Conservation (phyloP, 1,140 invertebrate genomes). For the Drosophila nigromelanica region DNA sequence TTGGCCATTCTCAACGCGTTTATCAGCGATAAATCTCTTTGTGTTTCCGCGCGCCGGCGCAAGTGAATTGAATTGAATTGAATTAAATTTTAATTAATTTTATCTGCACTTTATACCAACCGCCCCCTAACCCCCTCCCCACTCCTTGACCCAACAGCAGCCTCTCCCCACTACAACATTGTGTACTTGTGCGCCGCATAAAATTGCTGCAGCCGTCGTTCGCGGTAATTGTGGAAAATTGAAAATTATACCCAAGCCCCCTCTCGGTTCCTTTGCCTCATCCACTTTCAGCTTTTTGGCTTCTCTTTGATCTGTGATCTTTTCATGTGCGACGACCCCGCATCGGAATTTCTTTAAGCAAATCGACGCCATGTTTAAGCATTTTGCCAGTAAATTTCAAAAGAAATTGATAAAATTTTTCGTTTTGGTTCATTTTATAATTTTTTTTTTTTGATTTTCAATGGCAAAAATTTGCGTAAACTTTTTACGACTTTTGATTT, state of each 20-base stretch:
- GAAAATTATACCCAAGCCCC: constrained; percentile 56
- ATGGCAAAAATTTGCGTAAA: constrained; percentile 66
- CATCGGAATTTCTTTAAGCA: constrained; percentile 80
- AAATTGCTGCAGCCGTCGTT: constrained; percentile 50
- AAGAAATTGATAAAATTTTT: constrained; percentile 77
- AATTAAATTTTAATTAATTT: constrained; percentile 84
- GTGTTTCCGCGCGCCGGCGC: constrained; percentile 73
- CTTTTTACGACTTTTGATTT: constrained; percentile 69
- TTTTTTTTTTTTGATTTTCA: constrained; percentile 35
- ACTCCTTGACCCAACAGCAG: not conserved
- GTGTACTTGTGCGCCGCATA: constrained; percentile 32
- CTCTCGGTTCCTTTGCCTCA: not conserved
- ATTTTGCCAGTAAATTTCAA: constrained; percentile 83
- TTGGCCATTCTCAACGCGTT: constrained; percentile 78
- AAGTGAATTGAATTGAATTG: constrained; percentile 77
- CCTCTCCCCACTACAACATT: constrained; percentile 8
- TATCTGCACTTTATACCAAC: constrained; percentile 73
- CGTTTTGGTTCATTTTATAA: constrained; percentile 51
- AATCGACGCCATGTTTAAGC: constrained; percentile 81
- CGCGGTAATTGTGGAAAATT: constrained; percentile 78
- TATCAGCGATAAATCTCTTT: constrained; percentile 83
- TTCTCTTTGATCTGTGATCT: constrained; percentile 71
- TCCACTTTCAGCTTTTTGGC: constrained; percentile 7
- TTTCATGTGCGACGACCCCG: constrained; percentile 60
- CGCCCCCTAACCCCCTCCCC: constrained; percentile 1